phyloP scores from a whole-genome alignment of 2,888 invertebrate species.

The Tipula unca region DNA sequence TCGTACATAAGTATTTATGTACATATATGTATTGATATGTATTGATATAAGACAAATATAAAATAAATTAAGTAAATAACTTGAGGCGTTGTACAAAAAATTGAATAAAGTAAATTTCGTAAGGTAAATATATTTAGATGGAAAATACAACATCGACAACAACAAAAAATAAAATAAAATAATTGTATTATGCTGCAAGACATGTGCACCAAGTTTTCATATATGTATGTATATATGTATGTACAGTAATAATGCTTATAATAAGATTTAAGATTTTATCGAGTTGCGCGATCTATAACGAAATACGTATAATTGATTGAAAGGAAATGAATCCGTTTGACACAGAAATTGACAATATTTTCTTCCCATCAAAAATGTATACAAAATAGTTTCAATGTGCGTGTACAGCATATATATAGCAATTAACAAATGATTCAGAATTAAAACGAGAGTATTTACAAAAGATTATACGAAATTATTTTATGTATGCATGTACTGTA shows the following conservation, averaged over 20 bases:
- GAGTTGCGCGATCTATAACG: neutral
- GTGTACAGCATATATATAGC: neutral
- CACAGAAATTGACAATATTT: neutral
- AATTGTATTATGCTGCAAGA: neutral
- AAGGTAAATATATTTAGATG: neutral
- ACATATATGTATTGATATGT: neutral
- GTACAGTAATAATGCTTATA: neutral
- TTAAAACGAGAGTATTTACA: neutral
- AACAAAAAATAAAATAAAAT: neutral
- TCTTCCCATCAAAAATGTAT: neutral
- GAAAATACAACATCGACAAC: neutral
- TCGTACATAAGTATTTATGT: neutral
- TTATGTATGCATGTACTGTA: neutral
- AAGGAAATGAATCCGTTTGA: neutral
- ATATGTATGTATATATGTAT: neutral
- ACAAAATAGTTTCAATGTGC: neutral
- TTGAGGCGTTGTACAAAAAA: neutral
- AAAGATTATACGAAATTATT: neutral
- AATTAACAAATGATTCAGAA: neutral
- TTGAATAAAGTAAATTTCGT: neutral
- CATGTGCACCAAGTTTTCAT: neutral
- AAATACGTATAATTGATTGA: neutral
- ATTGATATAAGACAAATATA: neutral
- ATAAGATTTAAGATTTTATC: neutral
- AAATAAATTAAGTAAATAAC: neutral